Percentiles rank a stretch among this genome's conserved stretches.
phyloP scores from a whole-genome alignment of 2,113 vertebrate genomes.

The Lichenostomus cassidix region DNA sequence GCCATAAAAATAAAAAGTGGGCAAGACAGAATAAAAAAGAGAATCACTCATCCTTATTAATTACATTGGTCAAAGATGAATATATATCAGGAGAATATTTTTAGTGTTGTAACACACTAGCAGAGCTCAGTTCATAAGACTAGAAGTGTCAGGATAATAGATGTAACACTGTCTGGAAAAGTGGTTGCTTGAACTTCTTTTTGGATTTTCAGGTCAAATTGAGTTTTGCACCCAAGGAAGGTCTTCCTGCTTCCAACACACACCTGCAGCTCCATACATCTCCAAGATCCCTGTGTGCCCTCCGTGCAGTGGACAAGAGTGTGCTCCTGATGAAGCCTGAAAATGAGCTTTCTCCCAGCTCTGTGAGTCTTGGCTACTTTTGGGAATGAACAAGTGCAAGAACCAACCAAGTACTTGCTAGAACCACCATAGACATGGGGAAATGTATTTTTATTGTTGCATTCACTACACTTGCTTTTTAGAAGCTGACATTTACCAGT shows the following conservation, averaged over 20 bases:
- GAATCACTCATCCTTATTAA: not conserved
- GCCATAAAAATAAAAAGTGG: not conserved
- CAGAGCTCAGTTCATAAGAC: not conserved
- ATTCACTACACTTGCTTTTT: not conserved
- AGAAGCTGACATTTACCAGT: not conserved
- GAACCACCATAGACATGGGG: not conserved
- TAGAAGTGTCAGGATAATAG: not conserved
- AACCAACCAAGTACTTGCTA: not conserved
- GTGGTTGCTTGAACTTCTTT: not conserved
- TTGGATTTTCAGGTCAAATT: constrained; percentile 70
- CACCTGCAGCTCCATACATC: constrained; percentile 68
- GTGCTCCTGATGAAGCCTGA: constrained; percentile 81
- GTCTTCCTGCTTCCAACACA: constrained; percentile 74
- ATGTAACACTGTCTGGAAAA: not conserved
- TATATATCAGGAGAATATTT: not conserved
- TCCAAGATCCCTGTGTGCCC: constrained; percentile 82
- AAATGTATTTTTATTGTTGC: not conserved
- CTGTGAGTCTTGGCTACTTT: constrained; percentile 43
- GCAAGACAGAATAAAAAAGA: not conserved
- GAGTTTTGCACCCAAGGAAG: constrained; percentile 69
- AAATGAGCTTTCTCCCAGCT: constrained; percentile 70
- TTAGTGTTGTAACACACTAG: not conserved
- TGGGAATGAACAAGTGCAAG: not conserved
- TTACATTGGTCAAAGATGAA: not conserved
- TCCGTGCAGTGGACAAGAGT: constrained; percentile 86